Base-by-base conservation (phyloP, 1,140 invertebrate genomes). In the Acarapis woodi region DNA sequence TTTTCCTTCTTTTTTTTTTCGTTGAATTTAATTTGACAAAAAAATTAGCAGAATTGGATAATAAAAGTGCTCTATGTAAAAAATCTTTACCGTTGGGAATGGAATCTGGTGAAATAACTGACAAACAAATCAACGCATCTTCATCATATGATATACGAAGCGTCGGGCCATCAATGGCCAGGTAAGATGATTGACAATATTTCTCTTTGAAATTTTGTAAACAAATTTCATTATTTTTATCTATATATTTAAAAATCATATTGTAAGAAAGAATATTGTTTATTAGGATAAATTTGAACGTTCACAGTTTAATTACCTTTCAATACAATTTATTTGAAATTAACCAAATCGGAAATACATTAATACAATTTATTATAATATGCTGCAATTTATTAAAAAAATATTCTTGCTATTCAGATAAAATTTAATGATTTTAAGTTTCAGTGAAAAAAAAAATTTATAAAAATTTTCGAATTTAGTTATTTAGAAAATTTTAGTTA, bases 61-160 rank as follows among this genome's bases (percentile, higher is more conserved):
- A 22, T 10, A 42, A 20, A n/a, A 42, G 19, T 16, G 21, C 19
- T 38, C 37, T 42, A 6, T 42, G 40, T 22, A 32, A 42, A 26
- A 15, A 21, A 38, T 32, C 24, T 14, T 9, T 12, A 20, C 55
- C 79, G 14, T 63, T 87, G 38, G 79, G 79, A 39, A 82, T 87
- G 76, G 74, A 83, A 60, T 77, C 73, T 48, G 77, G 76, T 43
- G 64, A 66, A 47, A 83, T 87, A 48, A 68, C 70, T 32, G 73
- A 83, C 54, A 63, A 67, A 46, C 72, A 75, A 49, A 75, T 87
- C 44, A 70, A 68, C 10, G 78, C 78, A 41, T 79, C 74, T 44
- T 82, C 77, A 30, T 78, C 77, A 22, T 80, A 79, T 58, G 76
- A 85, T 54, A 66, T 69, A 47, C 76, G 76, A 52, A 80, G 74